phyloP scores from a whole-genome alignment of 1,140 invertebrate species.

The Trinorchestia longiramus region DNA sequence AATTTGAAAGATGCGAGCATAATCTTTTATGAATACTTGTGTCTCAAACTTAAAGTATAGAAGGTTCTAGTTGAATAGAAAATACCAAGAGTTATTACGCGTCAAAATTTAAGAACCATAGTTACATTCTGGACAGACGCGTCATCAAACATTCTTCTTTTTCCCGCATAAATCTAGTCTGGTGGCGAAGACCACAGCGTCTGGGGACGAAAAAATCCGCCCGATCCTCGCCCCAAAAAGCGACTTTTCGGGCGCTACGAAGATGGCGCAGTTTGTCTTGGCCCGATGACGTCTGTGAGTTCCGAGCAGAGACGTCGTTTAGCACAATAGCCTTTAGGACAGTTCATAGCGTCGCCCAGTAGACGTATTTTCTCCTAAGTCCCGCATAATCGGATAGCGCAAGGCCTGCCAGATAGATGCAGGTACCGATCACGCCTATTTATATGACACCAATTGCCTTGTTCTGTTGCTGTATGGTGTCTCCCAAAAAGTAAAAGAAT shows the following conservation, averaged over 20 bases:
- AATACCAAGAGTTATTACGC: too few species aligned
- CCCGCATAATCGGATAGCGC: background rate
- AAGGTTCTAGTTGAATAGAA: too few species aligned
- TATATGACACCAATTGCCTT: conserved; percentile 39
- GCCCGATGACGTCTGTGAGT: background rate
- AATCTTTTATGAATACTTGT: too few species aligned
- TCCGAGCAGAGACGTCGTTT: conserved; percentile 32
- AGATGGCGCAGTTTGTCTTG: background rate
- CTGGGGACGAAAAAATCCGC: background rate
- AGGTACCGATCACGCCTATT: conserved; percentile 14
- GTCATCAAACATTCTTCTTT: background rate
- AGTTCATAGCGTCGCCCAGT: conserved; percentile 6
- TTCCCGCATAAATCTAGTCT: background rate
- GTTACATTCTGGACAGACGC: background rate
- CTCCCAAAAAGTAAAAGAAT: background rate
- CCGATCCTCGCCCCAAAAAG: background rate
- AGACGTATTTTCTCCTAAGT: background rate
- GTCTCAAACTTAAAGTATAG: too few species aligned
- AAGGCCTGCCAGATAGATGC: conserved; percentile 12
- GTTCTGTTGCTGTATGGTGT: background rate
- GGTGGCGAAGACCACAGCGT: background rate
- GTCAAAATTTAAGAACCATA: background rate
- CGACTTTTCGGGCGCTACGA: background rate
- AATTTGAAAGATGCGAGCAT: too few species aligned
- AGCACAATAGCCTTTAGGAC: background rate